phyloP scores from a whole-genome alignment of 2,888 invertebrate species.

The Omphaloscelis lunosa region DNA sequence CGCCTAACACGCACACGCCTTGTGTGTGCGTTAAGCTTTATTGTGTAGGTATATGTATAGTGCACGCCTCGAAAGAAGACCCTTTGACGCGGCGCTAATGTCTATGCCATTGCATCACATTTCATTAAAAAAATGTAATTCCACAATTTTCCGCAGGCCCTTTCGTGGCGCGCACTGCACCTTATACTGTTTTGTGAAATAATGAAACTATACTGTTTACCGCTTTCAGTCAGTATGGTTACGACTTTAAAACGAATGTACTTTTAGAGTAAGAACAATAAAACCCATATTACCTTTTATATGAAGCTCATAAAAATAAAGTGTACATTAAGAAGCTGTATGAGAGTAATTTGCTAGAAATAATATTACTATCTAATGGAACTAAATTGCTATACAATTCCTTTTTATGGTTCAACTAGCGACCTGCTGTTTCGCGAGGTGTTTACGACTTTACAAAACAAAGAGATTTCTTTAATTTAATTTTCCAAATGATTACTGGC shows the following conservation, averaged over 20 bases:
- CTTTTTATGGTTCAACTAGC: neutral
- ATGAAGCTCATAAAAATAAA: slow-evolving; percentile 31
- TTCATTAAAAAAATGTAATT: no score
- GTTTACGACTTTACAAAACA: neutral
- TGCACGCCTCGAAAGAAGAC: no score
- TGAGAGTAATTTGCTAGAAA: slow-evolving; percentile 9
- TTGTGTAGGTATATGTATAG: neutral
- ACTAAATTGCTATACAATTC: neutral
- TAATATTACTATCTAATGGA: slow-evolving; percentile 4
- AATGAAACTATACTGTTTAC: neutral
- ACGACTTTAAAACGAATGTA: neutral
- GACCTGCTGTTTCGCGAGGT: neutral
- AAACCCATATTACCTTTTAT: neutral
- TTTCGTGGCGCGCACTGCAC: no score
- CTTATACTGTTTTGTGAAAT: neutral
- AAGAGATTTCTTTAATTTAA: neutral
- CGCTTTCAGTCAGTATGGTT: neutral
- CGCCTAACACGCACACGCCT: no score
- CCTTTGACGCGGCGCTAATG: no score
- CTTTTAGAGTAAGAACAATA: slow-evolving; percentile 1
- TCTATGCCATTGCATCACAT: no score
- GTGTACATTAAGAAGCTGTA: slow-evolving; percentile 12
- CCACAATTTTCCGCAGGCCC: no score
- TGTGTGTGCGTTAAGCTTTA: no score
- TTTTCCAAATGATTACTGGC: neutral